A percentile compares a stretch with the other conserved stretches of the same genome.
phyloP scores from a whole-genome alignment of 2,797 vertebrate genomes.

The Alcedo quadribrachys region DNA sequence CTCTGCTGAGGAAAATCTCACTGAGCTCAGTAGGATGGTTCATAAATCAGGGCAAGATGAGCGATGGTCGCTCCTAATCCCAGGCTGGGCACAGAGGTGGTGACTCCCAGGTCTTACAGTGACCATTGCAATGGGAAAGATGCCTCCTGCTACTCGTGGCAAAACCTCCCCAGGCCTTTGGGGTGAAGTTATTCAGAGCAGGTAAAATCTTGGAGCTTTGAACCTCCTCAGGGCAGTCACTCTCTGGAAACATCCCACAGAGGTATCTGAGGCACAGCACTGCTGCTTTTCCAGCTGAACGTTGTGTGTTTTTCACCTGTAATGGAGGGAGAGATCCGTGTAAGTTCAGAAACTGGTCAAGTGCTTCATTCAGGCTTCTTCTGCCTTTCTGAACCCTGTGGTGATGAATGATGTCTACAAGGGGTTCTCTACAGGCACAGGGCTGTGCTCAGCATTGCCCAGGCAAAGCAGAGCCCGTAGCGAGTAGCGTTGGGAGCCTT shows the following conservation, averaged over 20 bases:
- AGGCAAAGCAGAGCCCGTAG: background rate
- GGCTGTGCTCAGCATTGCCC: background rate
- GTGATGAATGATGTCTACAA: background rate
- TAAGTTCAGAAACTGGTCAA: accelerated
- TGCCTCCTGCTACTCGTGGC: background rate
- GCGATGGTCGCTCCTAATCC: background rate
- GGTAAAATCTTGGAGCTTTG: background rate
- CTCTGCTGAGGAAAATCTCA: accelerated
- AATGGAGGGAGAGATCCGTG: background rate
- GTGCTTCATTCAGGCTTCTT: background rate
- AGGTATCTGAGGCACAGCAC: background rate
- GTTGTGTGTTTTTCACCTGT: background rate
- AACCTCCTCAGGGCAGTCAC: background rate
- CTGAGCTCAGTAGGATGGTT: background rate
- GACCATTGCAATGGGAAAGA: accelerated
- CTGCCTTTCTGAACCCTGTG: background rate
- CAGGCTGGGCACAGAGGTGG: accelerated
- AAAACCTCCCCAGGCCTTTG: background rate
- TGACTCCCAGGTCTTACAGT: background rate
- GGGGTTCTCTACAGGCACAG: accelerated
- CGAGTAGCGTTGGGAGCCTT: background rate
- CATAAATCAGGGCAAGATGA: background rate
- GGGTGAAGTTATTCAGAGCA: background rate
- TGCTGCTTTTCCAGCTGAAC: background rate
- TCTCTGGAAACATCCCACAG: accelerated